Evolutionary conservation across 2,113 vertebrate genomes (phyloP).

Genomic region (Astatotilapia flaviijosephi): DNA sequence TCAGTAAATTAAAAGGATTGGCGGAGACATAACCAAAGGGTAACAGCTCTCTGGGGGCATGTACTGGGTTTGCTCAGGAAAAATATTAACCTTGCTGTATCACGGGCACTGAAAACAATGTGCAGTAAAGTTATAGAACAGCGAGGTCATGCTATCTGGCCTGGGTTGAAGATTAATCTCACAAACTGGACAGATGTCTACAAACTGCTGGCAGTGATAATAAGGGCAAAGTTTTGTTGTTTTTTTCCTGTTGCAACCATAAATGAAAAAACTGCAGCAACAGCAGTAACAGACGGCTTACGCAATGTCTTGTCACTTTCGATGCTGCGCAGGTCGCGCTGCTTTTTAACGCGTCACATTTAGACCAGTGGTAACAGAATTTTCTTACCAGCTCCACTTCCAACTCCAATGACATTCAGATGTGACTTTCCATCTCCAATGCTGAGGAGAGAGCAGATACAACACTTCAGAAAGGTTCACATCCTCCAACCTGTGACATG

Average conservation of each 20-base stretch:
- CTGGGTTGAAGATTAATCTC: slow-evolving; percentile 14
- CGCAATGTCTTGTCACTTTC: background rate
- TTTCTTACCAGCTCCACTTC: slow-evolving; percentile 80
- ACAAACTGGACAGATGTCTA: background rate
- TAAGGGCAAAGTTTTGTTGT: background rate
- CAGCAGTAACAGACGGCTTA: background rate
- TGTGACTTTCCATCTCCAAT: slow-evolving; percentile 70
- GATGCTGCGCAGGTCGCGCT: background rate
- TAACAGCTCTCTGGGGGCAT: background rate
- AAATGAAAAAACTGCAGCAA: background rate
- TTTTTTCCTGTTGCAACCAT: background rate
- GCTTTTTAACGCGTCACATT: background rate
- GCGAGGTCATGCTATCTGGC: background rate
- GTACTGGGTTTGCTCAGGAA: background rate
- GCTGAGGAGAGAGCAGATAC: slow-evolving; percentile 50
- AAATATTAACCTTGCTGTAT: background rate
- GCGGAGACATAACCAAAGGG: slow-evolving; percentile 9
- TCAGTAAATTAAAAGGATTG: slow-evolving; percentile 20
- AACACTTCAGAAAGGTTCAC: background rate
- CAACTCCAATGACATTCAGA: slow-evolving; percentile 79
- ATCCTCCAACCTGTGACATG: slow-evolving; percentile 6
- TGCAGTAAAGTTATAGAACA: background rate
- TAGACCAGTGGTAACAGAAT: background rate
- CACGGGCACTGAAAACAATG: background rate
- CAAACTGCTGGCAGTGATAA: background rate